A percentile compares a stretch with the other conserved stretches of the same genome.
Evolutionary conservation across 2,888 invertebrate species (phyloP).

Genomic region (Gymnocheta viridis): DNA sequence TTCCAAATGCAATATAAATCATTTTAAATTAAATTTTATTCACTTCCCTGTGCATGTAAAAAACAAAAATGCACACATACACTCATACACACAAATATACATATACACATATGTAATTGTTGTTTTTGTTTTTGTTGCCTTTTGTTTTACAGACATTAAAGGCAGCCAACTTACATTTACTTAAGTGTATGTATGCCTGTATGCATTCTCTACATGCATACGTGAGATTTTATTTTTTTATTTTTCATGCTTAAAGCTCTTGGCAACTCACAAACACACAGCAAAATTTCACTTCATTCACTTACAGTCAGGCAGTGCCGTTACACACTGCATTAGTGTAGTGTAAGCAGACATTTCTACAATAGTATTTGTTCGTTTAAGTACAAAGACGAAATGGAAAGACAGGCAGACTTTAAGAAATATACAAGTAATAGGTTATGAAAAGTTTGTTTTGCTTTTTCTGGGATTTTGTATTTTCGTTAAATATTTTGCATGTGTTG

Average conservation of each 20-base stretch:
- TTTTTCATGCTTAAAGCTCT: background rate
- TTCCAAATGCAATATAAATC: slow-evolving; percentile 63
- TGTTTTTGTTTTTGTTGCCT: background rate
- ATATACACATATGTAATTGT: background rate
- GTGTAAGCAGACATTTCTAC: background rate
- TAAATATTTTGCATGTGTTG: slow-evolving; percentile 60
- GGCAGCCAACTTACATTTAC: slow-evolving; percentile 16
- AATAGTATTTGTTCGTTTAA: background rate
- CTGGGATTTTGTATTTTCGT: background rate
- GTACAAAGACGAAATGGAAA: background rate
- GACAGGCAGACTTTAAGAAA: background rate
- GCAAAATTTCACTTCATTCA: slow-evolving; percentile 13
- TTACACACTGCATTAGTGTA: background rate
- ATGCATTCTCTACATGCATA: background rate
- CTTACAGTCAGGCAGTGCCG: too few species aligned
- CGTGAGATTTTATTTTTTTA: slow-evolving; percentile 8
- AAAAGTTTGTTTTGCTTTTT: slow-evolving; percentile 29
- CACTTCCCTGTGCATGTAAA: too few species aligned
- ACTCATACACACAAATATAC: background rate
- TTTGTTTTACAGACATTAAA: slow-evolving; percentile 20
- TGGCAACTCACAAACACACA: slow-evolving; percentile 20
- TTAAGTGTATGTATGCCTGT: background rate
- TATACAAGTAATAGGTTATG: slow-evolving; percentile 42
- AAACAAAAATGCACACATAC: background rate
- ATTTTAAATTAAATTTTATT: slow-evolving; percentile 66